Base-by-base conservation (phyloP, 2,888 invertebrate genomes). In the Eupeodes luniger region DNA sequence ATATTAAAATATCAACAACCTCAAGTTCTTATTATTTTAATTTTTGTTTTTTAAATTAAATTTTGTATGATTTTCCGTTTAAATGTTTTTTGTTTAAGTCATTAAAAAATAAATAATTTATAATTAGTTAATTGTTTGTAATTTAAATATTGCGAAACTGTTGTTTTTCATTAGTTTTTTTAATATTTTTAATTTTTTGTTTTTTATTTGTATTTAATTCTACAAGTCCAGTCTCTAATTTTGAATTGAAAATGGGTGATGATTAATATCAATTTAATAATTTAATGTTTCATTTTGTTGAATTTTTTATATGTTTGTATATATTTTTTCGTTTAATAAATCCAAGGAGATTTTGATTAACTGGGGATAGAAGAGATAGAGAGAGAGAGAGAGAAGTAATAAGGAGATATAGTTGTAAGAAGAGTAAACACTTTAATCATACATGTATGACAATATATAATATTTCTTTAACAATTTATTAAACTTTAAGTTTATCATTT, bases 1-100 rank as follows among this genome's bases (percentile, higher is more conserved):
- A 77, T 81, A 85, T 75, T 88, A 85, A 81, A 85, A 78, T 85
- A 88, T 88, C 51, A 88, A 88, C 88, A 88, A 88, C 88, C 88
- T 85, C 85, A 88, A 88, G 81, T 88, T 85, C 81, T 64, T 82
- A 6, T 72, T 27, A 27, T 19, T 67, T 79, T 11, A 14, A 27
- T 47, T 70, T 19, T 44, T 70, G 40, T 44, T 79, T 53, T 74
- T 40, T 16, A 36, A 55, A 44, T 44, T 55, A 49, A 34, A 36
- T 79, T 11, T 9, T 64, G 44, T 70, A 62, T 70, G 47, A 66
- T 66, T 66, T 64, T 27, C 14, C 44, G 7, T 59, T 34, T 34
- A 59, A 6, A 55, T 64, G 16, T 19, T 44, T 14, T 14, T 3
- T 64, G 27, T 44, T 14, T 47, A 66, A 49, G 47, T 64, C 27